phyloP scores from a whole-genome alignment of 2,113 vertebrate genomes.

The Lasiurus cinereus region DNA sequence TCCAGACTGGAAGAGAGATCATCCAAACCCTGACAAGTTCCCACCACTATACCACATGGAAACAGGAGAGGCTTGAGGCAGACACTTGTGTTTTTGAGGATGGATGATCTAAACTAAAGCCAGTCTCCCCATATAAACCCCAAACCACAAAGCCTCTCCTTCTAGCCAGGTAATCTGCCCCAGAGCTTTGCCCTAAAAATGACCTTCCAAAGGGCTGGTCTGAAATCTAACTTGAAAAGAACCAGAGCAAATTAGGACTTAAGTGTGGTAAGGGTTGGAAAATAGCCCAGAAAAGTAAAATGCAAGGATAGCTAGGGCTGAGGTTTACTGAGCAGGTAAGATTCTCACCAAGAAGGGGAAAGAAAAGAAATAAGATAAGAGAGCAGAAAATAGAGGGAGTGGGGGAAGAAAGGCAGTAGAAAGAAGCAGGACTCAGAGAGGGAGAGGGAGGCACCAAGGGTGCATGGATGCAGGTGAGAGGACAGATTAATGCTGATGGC shows the following conservation, averaged over 20 bases:
- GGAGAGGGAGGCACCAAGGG: background rate
- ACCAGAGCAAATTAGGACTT: background rate
- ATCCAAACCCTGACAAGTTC: background rate
- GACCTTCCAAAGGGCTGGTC: background rate
- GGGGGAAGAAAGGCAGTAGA: too few relatives aligned
- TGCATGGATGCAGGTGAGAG: background rate
- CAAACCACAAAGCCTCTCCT: background rate
- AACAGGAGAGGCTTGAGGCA: background rate
- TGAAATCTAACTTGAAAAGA: background rate
- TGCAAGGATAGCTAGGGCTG: background rate
- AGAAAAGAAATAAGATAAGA: background rate
- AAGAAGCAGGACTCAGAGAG: background rate
- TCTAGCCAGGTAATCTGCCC: background rate
- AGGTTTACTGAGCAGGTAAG: background rate
- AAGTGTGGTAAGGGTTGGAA: background rate
- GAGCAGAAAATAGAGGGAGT: background rate
- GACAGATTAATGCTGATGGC: background rate
- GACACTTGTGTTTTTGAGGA: background rate
- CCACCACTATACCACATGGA: background rate
- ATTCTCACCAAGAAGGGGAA: background rate
- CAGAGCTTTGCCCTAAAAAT: background rate
- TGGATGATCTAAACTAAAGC: background rate
- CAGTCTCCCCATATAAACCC: background rate
- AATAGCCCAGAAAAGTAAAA: slow-evolving; percentile 10
- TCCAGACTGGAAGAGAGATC: background rate